Evolutionary conservation across 2,888 invertebrate species (phyloP), one percentile per base, ranked within the genome.

Genomic region (Gymnosoma rotundatum): DNA sequence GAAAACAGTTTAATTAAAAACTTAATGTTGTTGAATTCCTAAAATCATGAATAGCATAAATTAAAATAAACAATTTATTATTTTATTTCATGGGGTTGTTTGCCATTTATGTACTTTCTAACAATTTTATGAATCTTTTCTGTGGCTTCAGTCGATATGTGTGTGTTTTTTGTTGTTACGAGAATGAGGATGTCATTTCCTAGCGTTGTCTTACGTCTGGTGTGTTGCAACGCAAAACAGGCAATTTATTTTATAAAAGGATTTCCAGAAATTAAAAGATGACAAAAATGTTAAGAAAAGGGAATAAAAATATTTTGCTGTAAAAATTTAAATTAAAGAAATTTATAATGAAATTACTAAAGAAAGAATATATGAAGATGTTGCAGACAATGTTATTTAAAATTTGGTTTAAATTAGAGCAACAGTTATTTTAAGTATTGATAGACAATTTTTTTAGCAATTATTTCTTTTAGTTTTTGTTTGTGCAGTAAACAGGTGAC

Each of bases 201-300:
- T 20, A 25, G 7, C 50, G 42, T 38, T n/a, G 69, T 50, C 54
- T 75, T 81, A 70, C 52, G 42, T 38, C 50, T 75, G 54, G 54
- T 32, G 63, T 56, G 56, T 38, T 75, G n/a, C 58, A 21, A 42
- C 20, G 14, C 64, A n/a, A 63, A 70, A 52, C 52, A 73, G 63
- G 78, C 74, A 84, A 84, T 84, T 81, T 81, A 84, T 84, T 81
- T 70, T 64, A 18, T 9, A 64, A 81, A 80, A 78, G 81, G 84
- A 84, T 84, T 84, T 84, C n/a, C 25, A 70, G 50, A 81, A 81
- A 84, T 84, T 81, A 84, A 78, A 48, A 38, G 69, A 78, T 66
- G 69, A 10, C 42, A 66, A 70, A 74, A 73, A 66, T 32, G 58
- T 36, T 36, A 36, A 54, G n/a, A 6, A 20, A n/a, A 12, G 48